Evolutionary conservation across 2,888 invertebrate species (phyloP).

Genomic region (Odiellus spinosus): DNA sequence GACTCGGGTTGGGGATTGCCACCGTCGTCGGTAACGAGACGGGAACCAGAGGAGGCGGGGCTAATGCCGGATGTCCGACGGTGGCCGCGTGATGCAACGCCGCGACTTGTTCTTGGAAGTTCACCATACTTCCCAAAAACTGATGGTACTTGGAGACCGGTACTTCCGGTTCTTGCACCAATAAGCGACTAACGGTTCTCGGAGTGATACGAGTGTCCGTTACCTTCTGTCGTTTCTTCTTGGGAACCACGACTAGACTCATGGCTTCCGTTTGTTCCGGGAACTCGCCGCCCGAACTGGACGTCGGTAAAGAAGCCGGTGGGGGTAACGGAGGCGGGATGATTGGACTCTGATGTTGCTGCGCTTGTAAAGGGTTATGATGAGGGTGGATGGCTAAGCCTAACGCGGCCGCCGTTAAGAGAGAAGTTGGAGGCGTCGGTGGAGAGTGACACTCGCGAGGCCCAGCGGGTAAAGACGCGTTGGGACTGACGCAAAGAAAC

Average conservation of each 20-base stretch:
- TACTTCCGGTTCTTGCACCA: neutral
- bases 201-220: constrained; percentile 86
- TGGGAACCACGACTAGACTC: constrained; percentile 82
- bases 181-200: constrained; percentile 29
- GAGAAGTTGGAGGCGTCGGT: constrained; percentile 38
- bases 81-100: no score
- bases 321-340: constrained; percentile 30
- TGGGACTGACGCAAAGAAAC: constrained; percentile 8
- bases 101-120: no score
- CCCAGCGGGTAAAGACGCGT: constrained; percentile 20
- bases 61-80: neutral
- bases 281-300: constrained; percentile 12
- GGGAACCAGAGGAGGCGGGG: constrained; percentile 63
- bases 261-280: constrained; percentile 86
- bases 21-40: constrained; percentile 84
- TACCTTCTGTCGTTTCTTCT: constrained; percentile 91
- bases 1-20: constrained; percentile 87
- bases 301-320: constrained; percentile 6
- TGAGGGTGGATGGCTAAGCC: constrained; percentile 12
- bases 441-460: neutral
- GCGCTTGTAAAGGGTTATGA: neutral
- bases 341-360: constrained; percentile 5
- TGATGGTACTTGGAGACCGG: neutral
- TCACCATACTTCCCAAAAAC: neutral
- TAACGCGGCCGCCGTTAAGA: constrained; percentile 34